Percentiles rank a stretch among this genome's conserved stretches.
Conservation (phyloP, 2,888 invertebrate genomes). For the Drosophila mettleri region DNA sequence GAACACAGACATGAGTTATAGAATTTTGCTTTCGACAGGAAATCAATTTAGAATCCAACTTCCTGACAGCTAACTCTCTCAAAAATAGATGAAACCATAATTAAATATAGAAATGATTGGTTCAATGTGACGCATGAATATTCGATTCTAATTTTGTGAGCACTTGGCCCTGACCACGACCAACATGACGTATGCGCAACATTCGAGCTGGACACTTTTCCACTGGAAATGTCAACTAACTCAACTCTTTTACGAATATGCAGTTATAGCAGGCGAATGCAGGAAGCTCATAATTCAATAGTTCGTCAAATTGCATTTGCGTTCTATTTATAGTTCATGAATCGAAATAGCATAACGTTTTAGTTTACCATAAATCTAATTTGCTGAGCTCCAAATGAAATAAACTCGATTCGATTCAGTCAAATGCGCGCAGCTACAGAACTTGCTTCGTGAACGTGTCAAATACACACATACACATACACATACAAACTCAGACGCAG, state of each 20-base stretch:
- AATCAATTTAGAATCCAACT: slow-evolving; percentile 47
- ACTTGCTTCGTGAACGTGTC: slow-evolving; percentile 16
- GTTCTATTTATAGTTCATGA: slow-evolving; percentile 25
- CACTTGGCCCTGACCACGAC: slow-evolving; percentile 53
- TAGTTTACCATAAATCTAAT: slow-evolving; percentile 24
- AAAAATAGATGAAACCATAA: slow-evolving; percentile 40
- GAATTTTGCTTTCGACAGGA: slow-evolving; percentile 29
- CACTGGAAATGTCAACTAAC: slow-evolving; percentile 24
- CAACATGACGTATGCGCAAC: slow-evolving; percentile 56
- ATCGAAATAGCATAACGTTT: slow-evolving; percentile 28
- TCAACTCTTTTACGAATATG: not conserved
- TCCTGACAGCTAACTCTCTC: slow-evolving; percentile 39
- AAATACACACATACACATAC: slow-evolving; percentile 11
- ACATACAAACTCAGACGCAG: slow-evolving; percentile 13
- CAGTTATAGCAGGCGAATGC: slow-evolving; percentile 8
- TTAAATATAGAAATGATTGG: slow-evolving; percentile 57
- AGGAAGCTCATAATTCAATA: slow-evolving; percentile 14
- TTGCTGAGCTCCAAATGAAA: slow-evolving; percentile 30
- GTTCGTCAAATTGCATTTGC: slow-evolving; percentile 34
- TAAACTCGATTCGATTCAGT: slow-evolving; percentile 33
- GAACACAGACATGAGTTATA: slow-evolving; percentile 17
- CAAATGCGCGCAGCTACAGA: slow-evolving; percentile 35
- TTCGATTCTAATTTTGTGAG: slow-evolving; percentile 23
- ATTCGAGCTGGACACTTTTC: slow-evolving; percentile 6
- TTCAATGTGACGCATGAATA: slow-evolving; percentile 52